Base-by-base conservation (phyloP, 2,797 vertebrate genomes). In the Pseudocheirus occidentalis region DNA sequence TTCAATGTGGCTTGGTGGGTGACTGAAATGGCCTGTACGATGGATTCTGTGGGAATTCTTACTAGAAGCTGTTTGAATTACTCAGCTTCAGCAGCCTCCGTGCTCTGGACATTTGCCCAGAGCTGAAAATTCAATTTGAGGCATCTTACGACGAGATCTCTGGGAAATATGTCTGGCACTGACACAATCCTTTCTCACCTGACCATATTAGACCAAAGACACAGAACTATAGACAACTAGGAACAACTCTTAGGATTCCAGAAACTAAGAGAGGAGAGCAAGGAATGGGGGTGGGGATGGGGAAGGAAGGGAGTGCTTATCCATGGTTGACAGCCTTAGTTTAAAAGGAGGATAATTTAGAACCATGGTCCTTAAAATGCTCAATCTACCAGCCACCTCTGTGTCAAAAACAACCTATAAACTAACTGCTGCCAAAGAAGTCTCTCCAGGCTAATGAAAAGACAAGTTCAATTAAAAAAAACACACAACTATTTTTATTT, bases 181-280 rank as follows among this genome's bases (percentile, higher is more conserved):
- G 92, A 34, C 94, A 62, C 1, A 2, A 46, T 94, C 94, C 93
- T 97, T 95, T 95, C 95, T 98, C 97, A 95, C 97, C 97, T 97
- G 46, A 95, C 92, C 95, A 97, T 96, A 96, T 97, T 97, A 98
- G 98, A 98, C 81, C 94, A 96, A 91, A 97, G 95, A 97, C 96
- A 94, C 1, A 0, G 73, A 93, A 29, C 53, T 28, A 0, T 2
- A 40, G 91, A 11, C 18, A 81, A 40, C 18, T 0, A 16, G 58
- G 34, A 13, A 2, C 34, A 7, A 0, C 31, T 27, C 54, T 81
- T 46, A 24, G 73, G 73, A 81, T 81, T 81, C 40, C 73, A 81
- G 40, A 46, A 81, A 34, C 73, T 18, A 81, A 81, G 73, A 56
- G 6, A 55, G 46, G 27, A 55, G 55, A 81, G 54, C 31, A 18